Conservation (phyloP, 2,113 vertebrate genomes). For the Sapajus apella region DNA sequence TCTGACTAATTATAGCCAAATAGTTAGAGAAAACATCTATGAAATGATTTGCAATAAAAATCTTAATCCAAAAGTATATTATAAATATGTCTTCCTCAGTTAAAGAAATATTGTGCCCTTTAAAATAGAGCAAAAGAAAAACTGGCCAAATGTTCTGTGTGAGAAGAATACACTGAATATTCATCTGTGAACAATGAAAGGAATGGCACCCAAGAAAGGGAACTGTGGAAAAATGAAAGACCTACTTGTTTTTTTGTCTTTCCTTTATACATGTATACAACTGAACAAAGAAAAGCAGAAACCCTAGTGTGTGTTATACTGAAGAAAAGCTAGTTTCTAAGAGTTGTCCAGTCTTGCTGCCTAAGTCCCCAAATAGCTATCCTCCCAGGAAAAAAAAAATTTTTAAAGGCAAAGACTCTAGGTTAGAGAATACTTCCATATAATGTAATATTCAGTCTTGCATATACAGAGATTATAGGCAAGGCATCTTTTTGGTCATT, state of each 20-base stretch:
- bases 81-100: slow-evolving; percentile 19
- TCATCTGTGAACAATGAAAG: not conserved
- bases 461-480: not conserved
- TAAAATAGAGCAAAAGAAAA: not conserved
- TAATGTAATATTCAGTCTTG: not conserved
- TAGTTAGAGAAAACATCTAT: slow-evolving; percentile 34
- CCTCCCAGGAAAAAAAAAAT: not conserved
- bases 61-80: slow-evolving; percentile 42
- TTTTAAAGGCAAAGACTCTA: not conserved
- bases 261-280: not conserved
- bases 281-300: not conserved
- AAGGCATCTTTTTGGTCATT: not conserved
- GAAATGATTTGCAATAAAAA: slow-evolving; percentile 60
- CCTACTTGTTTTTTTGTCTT: not conserved
- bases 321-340: not conserved
- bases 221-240: not conserved
- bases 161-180: not conserved
- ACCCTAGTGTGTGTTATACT: not conserved
- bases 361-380: not conserved
- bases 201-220: not conserved
- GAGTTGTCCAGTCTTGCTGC: not conserved
- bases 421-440: not conserved
- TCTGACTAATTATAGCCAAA: slow-evolving; percentile 75
- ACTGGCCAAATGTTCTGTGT: not conserved
- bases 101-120: slow-evolving; percentile 45